Evolutionary conservation across 2,888 invertebrate species (phyloP).

Genomic region (Amblyteles armatorius): DNA sequence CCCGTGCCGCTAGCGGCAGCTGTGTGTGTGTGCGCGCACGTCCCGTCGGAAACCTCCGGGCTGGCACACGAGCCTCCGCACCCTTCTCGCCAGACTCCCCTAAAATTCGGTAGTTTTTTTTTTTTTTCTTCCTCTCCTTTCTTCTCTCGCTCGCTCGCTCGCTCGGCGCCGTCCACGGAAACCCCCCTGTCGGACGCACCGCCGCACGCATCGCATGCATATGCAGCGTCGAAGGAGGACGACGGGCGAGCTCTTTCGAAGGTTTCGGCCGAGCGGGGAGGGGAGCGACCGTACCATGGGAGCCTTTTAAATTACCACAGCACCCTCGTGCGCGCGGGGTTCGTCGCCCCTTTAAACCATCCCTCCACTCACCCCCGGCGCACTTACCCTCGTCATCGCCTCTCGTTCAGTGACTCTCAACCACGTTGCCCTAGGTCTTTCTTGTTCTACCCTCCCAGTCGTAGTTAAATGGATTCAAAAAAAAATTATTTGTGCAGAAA

Average conservation of each 20-base stretch:
- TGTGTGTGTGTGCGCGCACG: conserved; percentile 68
- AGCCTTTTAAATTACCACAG: conserved; percentile 85
- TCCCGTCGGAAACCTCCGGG: conserved; percentile 50
- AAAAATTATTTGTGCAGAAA: no score
- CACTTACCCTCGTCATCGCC: conserved; percentile 25
- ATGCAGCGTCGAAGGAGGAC: conserved; percentile 30
- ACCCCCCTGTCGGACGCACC: conserved; percentile 17
- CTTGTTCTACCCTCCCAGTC: no score
- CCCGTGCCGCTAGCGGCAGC: conserved; percentile 70
- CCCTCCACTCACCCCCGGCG: conserved; percentile 64
- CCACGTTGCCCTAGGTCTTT: conserved; percentile 62
- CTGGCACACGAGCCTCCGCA: conserved; percentile 63
- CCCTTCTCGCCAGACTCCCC: conserved; percentile 60
- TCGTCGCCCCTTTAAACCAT: conserved; percentile 81
- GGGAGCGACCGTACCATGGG: conserved; percentile 79
- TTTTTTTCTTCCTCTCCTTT: conserved; percentile 47
- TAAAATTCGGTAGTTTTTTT: conserved; percentile 56
- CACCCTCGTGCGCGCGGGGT: conserved; percentile 69
- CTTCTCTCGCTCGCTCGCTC: conserved; percentile 13
- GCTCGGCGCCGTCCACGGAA: conserved; percentile 19
- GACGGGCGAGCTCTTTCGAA: conserved; percentile 26
- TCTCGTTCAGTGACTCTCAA: conserved; percentile 65
- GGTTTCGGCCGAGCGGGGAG: conserved; percentile 54
- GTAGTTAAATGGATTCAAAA: no score
- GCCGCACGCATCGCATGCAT: conserved; percentile 26